Evolutionary conservation across 2,888 invertebrate genomes (phyloP).

Genomic region (Rotaria socialis): DNA sequence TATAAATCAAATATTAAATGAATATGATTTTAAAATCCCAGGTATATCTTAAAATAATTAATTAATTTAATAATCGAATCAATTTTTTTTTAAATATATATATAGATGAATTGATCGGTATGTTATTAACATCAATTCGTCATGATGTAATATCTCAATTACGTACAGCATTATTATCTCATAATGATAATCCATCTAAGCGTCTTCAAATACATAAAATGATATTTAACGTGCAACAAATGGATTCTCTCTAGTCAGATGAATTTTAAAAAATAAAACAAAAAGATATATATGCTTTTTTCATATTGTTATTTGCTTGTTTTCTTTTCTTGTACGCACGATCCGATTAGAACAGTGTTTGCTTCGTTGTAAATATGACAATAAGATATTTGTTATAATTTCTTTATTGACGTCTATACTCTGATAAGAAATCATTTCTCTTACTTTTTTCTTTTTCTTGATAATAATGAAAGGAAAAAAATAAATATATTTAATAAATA

Average conservation of each 20-base stretch:
- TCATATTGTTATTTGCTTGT: neutral
- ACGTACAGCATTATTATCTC: neutral
- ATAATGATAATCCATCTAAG: neutral
- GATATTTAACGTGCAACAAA: slow-evolving; percentile 16
- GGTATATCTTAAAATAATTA: neutral
- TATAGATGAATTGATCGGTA: slow-evolving; percentile 22
- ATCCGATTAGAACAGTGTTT: slow-evolving; percentile 21
- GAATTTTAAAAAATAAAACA: neutral
- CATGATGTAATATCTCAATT: neutral
- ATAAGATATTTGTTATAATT: neutral
- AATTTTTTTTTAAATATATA: no score
- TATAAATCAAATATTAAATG: neutral
- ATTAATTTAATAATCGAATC: neutral
- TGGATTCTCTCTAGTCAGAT: slow-evolving; percentile 1
- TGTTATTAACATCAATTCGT: slow-evolving; percentile 6
- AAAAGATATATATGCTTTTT: neutral
- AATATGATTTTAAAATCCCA: neutral
- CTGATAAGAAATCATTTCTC: neutral
- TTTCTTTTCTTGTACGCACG: neutral
- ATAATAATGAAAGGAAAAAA: neutral
- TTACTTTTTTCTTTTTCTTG: neutral
- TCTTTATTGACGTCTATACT: neutral
- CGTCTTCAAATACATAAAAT: slow-evolving; percentile 21
- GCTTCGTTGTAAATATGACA: neutral
- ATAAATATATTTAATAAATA: neutral